phyloP scores from a whole-genome alignment of 2,113 vertebrate genomes.

The Odontesthes bonariensis region DNA sequence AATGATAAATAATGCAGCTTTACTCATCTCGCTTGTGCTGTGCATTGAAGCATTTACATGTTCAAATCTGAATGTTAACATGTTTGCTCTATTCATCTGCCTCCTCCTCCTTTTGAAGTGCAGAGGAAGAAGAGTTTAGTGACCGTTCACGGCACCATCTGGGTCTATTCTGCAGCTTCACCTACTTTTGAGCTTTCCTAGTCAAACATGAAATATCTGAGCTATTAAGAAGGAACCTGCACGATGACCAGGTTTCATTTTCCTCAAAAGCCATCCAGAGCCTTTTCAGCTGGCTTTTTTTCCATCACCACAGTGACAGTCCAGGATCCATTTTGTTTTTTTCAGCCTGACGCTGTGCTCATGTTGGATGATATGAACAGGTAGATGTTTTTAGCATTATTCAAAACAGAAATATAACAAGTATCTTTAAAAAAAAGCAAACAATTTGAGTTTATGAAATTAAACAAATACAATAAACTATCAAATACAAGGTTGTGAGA shows the following conservation, averaged over 20 bases:
- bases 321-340: too few relatives aligned
- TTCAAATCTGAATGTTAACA: slow-evolving; percentile 9
- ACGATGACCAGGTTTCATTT: background rate
- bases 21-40: background rate
- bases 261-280: background rate
- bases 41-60: background rate
- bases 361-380: too few relatives aligned
- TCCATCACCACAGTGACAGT: too few relatives aligned
- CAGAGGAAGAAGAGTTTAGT: slow-evolving; percentile 27
- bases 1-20: slow-evolving; percentile 11
- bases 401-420: too few relatives aligned
- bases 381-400: too few relatives aligned
- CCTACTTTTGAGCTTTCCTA: slow-evolving; percentile 12
- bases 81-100: slow-evolving; percentile 12
- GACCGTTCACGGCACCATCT: slow-evolving; percentile 26
- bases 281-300: too few relatives aligned
- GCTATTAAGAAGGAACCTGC: background rate
- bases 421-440: too few relatives aligned
- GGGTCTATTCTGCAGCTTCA: slow-evolving; percentile 25
- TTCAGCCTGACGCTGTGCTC: too few relatives aligned
- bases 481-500: too few relatives aligned
- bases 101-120: slow-evolving; percentile 25
- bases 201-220: background rate
- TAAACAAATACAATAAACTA: too few relatives aligned
- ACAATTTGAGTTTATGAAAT: too few relatives aligned